Conservation (phyloP, 2,113 vertebrate genomes). For the Salminus brasiliensis region DNA sequence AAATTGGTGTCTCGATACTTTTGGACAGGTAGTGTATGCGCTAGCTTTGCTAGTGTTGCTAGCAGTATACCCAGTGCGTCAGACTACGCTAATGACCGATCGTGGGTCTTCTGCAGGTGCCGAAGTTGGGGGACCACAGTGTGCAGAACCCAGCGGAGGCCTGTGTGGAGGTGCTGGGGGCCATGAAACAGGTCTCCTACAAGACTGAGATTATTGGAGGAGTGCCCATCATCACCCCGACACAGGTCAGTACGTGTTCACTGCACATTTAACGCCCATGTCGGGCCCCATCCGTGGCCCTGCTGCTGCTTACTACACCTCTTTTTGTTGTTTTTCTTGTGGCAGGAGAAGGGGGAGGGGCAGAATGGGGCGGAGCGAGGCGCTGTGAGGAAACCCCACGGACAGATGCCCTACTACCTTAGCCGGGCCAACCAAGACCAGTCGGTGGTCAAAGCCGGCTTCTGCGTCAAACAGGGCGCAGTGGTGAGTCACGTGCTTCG, state of each 20-base stretch:
- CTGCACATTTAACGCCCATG: too few species aligned
- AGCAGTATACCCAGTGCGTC: too few species aligned
- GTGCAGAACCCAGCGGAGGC: conserved; percentile 75
- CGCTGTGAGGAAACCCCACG: conserved; percentile 81
- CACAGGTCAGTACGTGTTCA: conserved; percentile 79
- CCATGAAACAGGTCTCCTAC: conserved; percentile 91
- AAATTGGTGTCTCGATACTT: too few species aligned
- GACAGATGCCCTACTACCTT: conserved; percentile 84
- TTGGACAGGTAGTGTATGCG: too few species aligned
- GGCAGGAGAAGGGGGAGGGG: conserved; percentile 85
- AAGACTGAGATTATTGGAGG: conserved; percentile 95
- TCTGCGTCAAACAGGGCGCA: conserved; percentile 95
- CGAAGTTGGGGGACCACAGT: conserved; percentile 82
- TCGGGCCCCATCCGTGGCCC: too few species aligned
- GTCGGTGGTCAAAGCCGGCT: conserved; percentile 87
- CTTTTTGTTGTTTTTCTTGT: neutral
- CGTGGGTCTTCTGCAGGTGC: conserved; percentile 78
- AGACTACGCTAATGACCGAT: neutral
- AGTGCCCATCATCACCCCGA: conserved; percentile 92
- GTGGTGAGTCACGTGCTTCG: conserved; percentile 81
- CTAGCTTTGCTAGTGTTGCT: too few species aligned
- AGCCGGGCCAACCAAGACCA: conserved; percentile 82
- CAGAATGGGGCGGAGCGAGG: conserved; percentile 80
- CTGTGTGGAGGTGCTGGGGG: conserved; percentile 75
- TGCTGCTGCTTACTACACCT: neutral